Conservation (phyloP, 2,888 invertebrate species). For the Allophyes oxyacanthae region DNA sequence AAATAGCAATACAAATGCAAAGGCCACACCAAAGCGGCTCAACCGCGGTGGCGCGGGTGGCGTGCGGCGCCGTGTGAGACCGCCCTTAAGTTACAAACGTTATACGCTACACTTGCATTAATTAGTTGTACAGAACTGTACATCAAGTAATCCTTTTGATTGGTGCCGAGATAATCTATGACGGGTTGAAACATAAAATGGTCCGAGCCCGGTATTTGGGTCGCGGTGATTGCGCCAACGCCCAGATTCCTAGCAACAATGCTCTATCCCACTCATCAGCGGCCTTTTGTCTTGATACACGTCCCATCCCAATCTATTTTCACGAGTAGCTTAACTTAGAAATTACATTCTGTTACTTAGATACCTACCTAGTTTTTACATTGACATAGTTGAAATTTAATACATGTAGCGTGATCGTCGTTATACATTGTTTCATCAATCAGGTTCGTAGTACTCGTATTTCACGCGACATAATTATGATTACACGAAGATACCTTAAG, state of each 20-base stretch:
- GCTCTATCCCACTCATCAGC: conserved; percentile 69
- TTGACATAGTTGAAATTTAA: conserved; percentile 13
- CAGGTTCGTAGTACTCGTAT: conserved; percentile 1
- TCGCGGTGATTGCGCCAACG: conserved; percentile 77
- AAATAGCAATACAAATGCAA: too few relatives aligned
- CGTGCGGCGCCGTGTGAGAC: too few relatives aligned
- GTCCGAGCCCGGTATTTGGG: conserved; percentile 73
- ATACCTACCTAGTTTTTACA: conserved; percentile 7
- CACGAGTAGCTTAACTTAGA: conserved; percentile 48
- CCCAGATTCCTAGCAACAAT: conserved; percentile 74
- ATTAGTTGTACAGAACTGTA: conserved; percentile 48
- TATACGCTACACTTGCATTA: conserved; percentile 49
- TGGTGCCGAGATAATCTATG: conserved; percentile 56
- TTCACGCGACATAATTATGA: conserved; percentile 3
- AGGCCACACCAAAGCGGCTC: too few relatives aligned
- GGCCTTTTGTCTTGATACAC: conserved; percentile 70
- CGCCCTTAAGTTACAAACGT: conserved; percentile 47
- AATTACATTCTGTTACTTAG: conserved; percentile 29
- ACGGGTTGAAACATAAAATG: conserved; percentile 61
- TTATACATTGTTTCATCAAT: conserved; percentile 10
- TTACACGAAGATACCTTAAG: background rate
- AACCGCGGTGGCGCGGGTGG: too few relatives aligned
- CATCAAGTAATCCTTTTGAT: conserved; percentile 48
- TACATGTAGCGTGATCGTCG: background rate
- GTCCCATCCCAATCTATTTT: conserved; percentile 55